Base-by-base conservation (phyloP, 2,113 vertebrate species). In the Mesoclemmys tuberculata region DNA sequence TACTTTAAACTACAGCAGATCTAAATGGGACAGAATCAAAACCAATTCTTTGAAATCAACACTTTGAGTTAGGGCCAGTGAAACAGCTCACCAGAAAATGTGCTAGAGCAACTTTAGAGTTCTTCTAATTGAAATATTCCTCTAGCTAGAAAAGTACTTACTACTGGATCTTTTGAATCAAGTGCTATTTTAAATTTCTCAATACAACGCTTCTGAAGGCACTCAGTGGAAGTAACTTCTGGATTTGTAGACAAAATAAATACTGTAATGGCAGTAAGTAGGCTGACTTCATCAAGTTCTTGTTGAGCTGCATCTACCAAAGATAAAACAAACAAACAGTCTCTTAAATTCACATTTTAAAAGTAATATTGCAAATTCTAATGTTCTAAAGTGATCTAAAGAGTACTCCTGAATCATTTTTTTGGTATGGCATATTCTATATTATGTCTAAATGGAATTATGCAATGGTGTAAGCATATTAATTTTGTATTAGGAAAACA, bases 191-290 rank as follows among this genome's bases (percentile, higher is more conserved):
- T 98, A 97, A 99, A 99, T 91, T 98, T 98, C 90, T 98, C 98
- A 95, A 99, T 97, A 87, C 98, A 98, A 90, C 96, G 96, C 27
- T 98, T 89, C 79, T 98, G 98, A 96, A 99, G 98, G 85, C 98
- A 98, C 93, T 98, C 97, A 2, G 97, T 84, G 8, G 98, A 64
- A 68, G 98, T 98, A 87, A 99, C 99, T 94, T 99, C 99, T 49
- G 99, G 98, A 96, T 97, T 98, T 79, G 98, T 93, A 74, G 98
- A 99, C 96, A 99, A 94, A 96, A 99, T 96, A 96, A 99, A 99
- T 85, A 99, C 91, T 27, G 99, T 99, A 77, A 99, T 83, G 88
- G 99, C 99, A 14, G 98, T 98, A 77, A 99, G 99, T 10, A 99
- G 98, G 91, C 98, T 98, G 82, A 98, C 80, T 95, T 98, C 98